Conservation (phyloP, 2,113 vertebrate genomes). For the Lophura nycthemera region DNA sequence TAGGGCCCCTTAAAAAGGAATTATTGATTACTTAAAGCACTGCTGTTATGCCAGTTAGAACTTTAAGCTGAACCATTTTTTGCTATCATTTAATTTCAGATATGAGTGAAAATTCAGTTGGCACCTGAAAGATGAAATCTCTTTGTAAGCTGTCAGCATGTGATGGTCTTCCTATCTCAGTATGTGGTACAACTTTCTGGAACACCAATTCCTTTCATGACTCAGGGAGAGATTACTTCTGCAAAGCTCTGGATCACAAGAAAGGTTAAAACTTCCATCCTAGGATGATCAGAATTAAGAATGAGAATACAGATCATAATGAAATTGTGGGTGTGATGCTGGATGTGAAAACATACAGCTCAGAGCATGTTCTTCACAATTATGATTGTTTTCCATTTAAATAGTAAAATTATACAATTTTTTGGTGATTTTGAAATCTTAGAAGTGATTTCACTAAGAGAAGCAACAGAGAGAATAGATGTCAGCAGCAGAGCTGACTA, state of each 20-base stretch:
- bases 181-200: neutral
- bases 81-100: neutral
- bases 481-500: neutral
- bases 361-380: neutral
- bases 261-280: neutral
- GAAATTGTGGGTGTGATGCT: neutral
- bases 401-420: neutral
- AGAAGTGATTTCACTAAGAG: neutral
- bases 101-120: neutral
- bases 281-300: neutral
- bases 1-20: neutral
- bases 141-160: neutral
- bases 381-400: neutral
- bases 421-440: neutral
- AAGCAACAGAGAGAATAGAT: neutral
- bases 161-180: neutral
- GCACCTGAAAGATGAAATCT: neutral
- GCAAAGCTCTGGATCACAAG: neutral
- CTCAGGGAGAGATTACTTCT: neutral
- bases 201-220: neutral
- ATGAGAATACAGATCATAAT: neutral
- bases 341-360: neutral
- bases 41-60: neutral
- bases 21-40: neutral
- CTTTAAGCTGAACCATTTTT: neutral